These are phyloP conservation scores for Apantesis nais DNA, from an alignment of 2,888 invertebrate genomes.

Conservation along the genomic window DNA sequence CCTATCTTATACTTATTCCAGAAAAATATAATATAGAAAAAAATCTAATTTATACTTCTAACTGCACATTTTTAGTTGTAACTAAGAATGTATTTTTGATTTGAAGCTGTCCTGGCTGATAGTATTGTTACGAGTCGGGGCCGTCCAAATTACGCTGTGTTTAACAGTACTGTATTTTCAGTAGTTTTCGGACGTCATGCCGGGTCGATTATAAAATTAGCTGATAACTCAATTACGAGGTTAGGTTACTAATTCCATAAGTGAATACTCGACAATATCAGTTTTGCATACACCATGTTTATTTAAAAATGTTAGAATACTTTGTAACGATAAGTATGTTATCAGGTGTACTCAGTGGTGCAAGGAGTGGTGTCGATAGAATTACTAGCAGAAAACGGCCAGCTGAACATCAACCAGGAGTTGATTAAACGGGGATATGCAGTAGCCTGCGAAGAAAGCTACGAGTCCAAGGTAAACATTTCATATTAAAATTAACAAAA, in stretches of 20 bases:
- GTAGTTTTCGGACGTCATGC: too few species aligned
- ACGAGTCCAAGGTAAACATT: conserved; percentile 88
- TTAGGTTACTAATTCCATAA: background rate
- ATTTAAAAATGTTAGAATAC: background rate
- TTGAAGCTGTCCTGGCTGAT: too few species aligned
- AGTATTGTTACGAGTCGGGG: too few species aligned
- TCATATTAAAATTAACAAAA: background rate
- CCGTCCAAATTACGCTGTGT: too few species aligned
- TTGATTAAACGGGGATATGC: conserved; percentile 88
- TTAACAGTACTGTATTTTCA: too few species aligned
- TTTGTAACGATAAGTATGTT: background rate
- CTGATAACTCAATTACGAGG: background rate
- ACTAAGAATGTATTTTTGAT: too few species aligned
- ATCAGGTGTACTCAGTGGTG: conserved; percentile 90
- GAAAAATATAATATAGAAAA: too few species aligned
- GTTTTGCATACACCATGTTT: background rate
- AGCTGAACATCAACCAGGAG: conserved; percentile 86
- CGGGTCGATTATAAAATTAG: background rate
- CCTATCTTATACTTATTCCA: too few species aligned
- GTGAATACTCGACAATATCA: background rate
- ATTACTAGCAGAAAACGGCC: conserved; percentile 74
- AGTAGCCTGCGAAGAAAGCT: conserved; percentile 90
- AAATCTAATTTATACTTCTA: too few species aligned
- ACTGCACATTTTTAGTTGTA: too few species aligned
- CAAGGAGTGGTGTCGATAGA: conserved; percentile 89